phyloP scores from a whole-genome alignment of 37 sponge, comb jelly and placozoan genomes.

The Crambe crambe region DNA sequence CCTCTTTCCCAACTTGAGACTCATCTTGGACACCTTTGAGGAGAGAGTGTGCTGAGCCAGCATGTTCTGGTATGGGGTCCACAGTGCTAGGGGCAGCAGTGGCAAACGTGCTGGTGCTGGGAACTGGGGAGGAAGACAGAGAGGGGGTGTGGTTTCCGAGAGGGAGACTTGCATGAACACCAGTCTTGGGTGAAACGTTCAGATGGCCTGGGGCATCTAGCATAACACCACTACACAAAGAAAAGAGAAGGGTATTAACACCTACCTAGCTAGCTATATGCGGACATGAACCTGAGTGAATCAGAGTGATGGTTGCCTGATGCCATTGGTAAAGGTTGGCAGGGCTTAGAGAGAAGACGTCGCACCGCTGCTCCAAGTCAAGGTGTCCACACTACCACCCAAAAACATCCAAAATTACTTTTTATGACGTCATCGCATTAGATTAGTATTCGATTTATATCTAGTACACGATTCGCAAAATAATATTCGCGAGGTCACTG shows the following conservation, averaged over 20 bases:
- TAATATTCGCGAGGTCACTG: too few relatives aligned
- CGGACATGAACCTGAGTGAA: too few relatives aligned
- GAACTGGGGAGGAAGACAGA: neutral
- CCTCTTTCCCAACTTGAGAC: neutral
- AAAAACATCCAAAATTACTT: too few relatives aligned
- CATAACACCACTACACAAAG: neutral
- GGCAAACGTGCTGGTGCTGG: neutral
- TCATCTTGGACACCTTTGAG: slow-evolving; percentile 16
- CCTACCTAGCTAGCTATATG: too few relatives aligned
- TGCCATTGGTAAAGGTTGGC: too few relatives aligned
- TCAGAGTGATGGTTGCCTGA: too few relatives aligned
- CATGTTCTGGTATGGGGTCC: neutral
- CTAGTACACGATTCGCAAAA: too few relatives aligned
- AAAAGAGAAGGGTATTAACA: neutral
- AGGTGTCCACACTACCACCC: too few relatives aligned
- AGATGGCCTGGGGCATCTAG: neutral
- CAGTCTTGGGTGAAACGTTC: neutral
- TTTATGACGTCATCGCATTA: too few relatives aligned
- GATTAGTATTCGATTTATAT: too few relatives aligned
- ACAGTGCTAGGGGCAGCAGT: neutral
- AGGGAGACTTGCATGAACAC: neutral
- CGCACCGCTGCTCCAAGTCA: too few relatives aligned
- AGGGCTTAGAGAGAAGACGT: too few relatives aligned
- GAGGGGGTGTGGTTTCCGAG: neutral
- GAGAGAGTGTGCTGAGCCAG: slow-evolving; percentile 8